Conservation (phyloP, 2,888 invertebrate genomes). For the Hyles lineata region DNA sequence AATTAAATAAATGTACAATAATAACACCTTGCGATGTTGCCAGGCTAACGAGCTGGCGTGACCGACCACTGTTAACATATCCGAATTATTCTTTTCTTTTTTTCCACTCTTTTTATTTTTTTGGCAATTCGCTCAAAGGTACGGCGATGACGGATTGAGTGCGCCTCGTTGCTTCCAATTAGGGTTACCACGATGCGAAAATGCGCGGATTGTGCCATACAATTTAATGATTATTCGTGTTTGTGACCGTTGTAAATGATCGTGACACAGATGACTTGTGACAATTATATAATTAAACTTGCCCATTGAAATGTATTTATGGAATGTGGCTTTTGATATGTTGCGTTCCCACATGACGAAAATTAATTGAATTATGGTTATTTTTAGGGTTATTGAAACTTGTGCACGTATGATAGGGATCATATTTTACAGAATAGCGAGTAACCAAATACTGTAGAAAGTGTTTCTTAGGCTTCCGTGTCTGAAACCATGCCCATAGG, state of each 20-base stretch:
- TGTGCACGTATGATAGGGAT: no score
- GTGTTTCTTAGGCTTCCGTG: no score
- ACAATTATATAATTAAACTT: slow-evolving; percentile 18
- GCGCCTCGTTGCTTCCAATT: slow-evolving; percentile 43
- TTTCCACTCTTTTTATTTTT: slow-evolving; percentile 44
- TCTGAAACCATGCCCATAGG: no score
- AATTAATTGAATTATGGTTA: neutral
- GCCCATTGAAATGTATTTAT: slow-evolving; percentile 12
- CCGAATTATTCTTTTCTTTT: slow-evolving; percentile 54
- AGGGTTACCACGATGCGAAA: slow-evolving; percentile 29
- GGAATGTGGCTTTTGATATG: neutral
- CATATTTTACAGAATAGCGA: no score
- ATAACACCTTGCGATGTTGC: slow-evolving; percentile 68
- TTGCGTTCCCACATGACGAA: neutral
- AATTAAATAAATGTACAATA: slow-evolving; percentile 81
- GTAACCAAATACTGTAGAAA: no score
- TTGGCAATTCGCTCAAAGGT: slow-evolving; percentile 44
- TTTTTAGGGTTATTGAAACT: neutral
- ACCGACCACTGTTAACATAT: slow-evolving; percentile 78
- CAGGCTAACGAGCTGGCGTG: slow-evolving; percentile 78
- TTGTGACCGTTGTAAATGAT: slow-evolving; percentile 16
- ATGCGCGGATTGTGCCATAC: slow-evolving; percentile 9
- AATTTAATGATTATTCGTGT: slow-evolving; percentile 11
- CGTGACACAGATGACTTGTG: slow-evolving; percentile 14
- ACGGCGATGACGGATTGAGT: slow-evolving; percentile 71